A percentile compares a stretch with the other conserved stretches of the same genome.
phyloP scores from a whole-genome alignment of 2,888 invertebrate species.

The Dynastes grantii region DNA sequence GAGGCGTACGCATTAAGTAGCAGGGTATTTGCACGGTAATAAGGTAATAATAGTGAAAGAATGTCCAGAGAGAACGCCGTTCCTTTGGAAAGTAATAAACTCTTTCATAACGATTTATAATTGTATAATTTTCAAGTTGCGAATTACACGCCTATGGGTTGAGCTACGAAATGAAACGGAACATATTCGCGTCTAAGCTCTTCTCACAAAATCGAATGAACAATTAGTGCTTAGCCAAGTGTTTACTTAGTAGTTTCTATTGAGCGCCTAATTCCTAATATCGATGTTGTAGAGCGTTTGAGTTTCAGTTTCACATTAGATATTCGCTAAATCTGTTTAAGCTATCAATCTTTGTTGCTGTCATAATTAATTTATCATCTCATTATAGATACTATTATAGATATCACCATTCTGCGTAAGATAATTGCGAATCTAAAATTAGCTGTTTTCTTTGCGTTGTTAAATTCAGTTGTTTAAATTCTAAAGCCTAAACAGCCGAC shows the following conservation, averaged over 20 bases:
- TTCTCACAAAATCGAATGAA: neutral
- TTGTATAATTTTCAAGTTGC: neutral
- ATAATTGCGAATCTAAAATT: neutral
- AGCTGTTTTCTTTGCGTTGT: neutral
- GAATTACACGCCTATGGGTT: conserved; percentile 6
- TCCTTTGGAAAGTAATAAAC: neutral
- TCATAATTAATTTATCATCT: no score
- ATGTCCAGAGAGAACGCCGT: neutral
- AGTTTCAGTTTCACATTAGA: neutral
- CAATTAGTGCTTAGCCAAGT: neutral
- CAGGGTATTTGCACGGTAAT: neutral
- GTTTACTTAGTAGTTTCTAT: neutral
- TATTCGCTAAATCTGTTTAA: no score
- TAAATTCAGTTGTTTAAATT: neutral
- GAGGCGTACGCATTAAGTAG: neutral
- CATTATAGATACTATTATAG: neutral
- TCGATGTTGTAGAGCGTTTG: neutral
- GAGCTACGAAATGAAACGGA: neutral
- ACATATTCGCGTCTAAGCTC: neutral
- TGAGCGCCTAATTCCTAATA: neutral
- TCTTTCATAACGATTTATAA: neutral
- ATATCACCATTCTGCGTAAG: neutral
- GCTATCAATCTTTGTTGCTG: no score
- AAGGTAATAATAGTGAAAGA: neutral
- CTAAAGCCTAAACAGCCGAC: no score